Evolutionary conservation across 2,888 invertebrate species (phyloP).

Genomic region (Cyclophora albipunctata): DNA sequence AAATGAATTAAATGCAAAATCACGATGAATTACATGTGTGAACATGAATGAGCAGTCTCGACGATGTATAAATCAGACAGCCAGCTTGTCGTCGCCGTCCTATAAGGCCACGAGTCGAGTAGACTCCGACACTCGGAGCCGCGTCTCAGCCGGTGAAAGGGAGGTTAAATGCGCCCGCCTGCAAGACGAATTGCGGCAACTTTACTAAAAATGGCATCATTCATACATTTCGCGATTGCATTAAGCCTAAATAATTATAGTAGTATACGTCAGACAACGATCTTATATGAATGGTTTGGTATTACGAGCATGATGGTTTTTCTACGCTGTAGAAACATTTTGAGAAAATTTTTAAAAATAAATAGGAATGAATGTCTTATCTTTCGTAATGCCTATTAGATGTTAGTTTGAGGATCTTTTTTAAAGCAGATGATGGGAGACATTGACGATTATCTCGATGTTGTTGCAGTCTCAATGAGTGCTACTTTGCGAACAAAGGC

Average conservation of each 20-base stretch:
- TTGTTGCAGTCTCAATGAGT: conserved; percentile 90
- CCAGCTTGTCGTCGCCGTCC: conserved; percentile 46
- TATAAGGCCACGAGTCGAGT: conserved; percentile 13
- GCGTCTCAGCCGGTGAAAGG: conserved; percentile 55
- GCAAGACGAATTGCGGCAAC: conserved; percentile 66
- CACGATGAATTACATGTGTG: too few relatives aligned
- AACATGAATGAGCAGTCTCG: too few relatives aligned
- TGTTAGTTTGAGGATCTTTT: too few relatives aligned
- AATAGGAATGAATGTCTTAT: too few relatives aligned
- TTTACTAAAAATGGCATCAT: conserved; percentile 71
- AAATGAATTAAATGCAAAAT: too few relatives aligned
- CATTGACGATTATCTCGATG: too few relatives aligned
- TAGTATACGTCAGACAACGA: conserved; percentile 26
- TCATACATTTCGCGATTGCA: conserved; percentile 61
- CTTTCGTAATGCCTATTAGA: too few relatives aligned
- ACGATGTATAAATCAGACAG: conserved; percentile 25
- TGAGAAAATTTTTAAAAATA: too few relatives aligned
- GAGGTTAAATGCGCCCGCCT: conserved; percentile 58
- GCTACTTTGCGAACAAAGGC: conserved; percentile 97
- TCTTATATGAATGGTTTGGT: background rate
- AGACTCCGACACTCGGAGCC: conserved; percentile 19
- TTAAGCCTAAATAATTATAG: conserved; percentile 50
- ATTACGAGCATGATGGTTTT: too few relatives aligned
- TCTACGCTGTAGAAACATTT: too few relatives aligned
- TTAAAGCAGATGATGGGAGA: too few relatives aligned